Evolutionary conservation across 2,888 invertebrate species (phyloP), one percentile per base, ranked within the genome.

Genomic region (Apantesis nais): DNA sequence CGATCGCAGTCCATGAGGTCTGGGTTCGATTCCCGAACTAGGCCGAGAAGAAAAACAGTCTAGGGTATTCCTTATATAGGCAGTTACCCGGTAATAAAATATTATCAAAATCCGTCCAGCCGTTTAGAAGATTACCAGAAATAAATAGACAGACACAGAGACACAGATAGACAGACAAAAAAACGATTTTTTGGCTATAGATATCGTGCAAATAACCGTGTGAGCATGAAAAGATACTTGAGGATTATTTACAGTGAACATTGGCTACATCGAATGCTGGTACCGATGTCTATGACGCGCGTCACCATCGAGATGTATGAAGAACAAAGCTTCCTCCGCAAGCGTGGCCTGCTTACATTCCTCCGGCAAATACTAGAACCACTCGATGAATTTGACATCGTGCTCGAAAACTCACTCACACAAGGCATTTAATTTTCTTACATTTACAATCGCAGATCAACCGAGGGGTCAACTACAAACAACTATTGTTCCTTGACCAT

Each of bases 271-370:
- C 97, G 98, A 71, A 98, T 99, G 96, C 94, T 99, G 70, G 97
- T 97, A n/a, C 97, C 98, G 65, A 98, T 99, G 96, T 97, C 99
- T 2, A 95, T 97, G 85, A 98, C 98, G 29, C 97, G 98, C 75
- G 97, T 98, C 9, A 99, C 99, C 0, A 91, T 95, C 12, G 98
- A 99, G 88, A 98, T 99, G 98, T 99, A 99, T 88, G 99, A 99
- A 88, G 99, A 99, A 87, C 97, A 97, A 83, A 99, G 99, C 68
- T 99, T 99, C 91, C 95, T 99, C 74, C 96, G 99, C 71, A 98
- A 98, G 86, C 96, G 97, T 68, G 97, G 97, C 70, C 95, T 99
- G 58, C 96, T 98, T 74, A 98, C 98, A 80, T 99, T 98, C 94
- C 96, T 99, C 73, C 96, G 98, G 78, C 98, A 99, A 93, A 98